Conservation (phyloP, 2,797 vertebrate species). For the Coracias cyanogaster region DNA sequence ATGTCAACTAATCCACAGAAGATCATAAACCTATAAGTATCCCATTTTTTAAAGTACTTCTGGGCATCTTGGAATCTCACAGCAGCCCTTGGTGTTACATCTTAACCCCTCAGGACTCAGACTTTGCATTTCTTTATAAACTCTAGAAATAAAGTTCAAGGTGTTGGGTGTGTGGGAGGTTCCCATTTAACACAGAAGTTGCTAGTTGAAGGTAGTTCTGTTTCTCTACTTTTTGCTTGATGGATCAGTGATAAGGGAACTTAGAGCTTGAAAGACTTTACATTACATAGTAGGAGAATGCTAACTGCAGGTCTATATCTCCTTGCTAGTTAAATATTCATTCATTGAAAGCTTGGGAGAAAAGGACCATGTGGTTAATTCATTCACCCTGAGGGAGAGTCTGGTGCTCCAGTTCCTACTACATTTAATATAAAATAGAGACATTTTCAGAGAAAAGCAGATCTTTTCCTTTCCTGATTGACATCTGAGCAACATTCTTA, state of each 20-base stretch:
- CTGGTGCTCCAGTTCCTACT: neutral
- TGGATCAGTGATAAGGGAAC: neutral
- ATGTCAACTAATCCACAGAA: neutral
- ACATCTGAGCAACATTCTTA: neutral
- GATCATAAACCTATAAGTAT: neutral
- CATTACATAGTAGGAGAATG: neutral
- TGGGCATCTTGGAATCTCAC: neutral
- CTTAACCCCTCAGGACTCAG: neutral
- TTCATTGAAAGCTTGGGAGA: neutral
- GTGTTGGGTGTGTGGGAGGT: neutral
- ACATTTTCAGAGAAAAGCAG: neutral
- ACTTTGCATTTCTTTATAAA: neutral
- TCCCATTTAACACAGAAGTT: neutral
- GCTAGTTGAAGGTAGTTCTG: neutral
- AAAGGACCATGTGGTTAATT: neutral
- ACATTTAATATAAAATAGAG: neutral
- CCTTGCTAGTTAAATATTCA: neutral
- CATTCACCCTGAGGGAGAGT: neutral
- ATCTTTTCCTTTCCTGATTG: neutral
- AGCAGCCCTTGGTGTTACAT: neutral
- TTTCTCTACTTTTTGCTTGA: neutral
- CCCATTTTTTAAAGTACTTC: neutral
- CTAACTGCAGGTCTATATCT: neutral
- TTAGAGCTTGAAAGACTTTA: neutral
- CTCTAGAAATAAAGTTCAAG: neutral